phyloP scores from a whole-genome alignment of 1,140 invertebrate species.

The Platorchestia sp. region DNA sequence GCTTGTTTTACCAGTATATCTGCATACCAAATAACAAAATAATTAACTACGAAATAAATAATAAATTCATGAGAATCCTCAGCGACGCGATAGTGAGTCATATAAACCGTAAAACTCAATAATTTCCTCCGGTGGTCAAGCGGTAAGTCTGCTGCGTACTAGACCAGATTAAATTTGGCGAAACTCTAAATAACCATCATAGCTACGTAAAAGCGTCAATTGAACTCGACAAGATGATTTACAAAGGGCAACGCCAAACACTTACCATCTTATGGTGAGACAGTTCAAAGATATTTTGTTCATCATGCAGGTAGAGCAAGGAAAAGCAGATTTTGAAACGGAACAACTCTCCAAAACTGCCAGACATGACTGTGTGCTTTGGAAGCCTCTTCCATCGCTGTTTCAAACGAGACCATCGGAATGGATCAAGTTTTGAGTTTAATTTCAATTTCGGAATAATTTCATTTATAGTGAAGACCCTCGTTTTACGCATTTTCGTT shows the following conservation, averaged over 20 bases:
- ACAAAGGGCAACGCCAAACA: not conserved
- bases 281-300: constrained; percentile 2
- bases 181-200: not conserved
- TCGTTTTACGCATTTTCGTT: not conserved
- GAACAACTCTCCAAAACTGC: not conserved
- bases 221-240: not conserved
- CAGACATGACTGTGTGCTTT: not conserved
- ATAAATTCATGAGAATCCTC: too few species aligned
- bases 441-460: not conserved
- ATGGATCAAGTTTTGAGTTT: not conserved
- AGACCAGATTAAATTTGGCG: not conserved
- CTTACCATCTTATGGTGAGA: not conserved
- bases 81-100: too few species aligned
- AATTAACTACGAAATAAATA: too few species aligned
- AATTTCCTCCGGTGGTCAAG: not conserved
- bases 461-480: not conserved
- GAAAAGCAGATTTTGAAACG: not conserved
- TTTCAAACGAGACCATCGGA: not conserved
- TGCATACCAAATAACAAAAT: too few species aligned
- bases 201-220: not conserved
- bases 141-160: too few species aligned
- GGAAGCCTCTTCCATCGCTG: not conserved
- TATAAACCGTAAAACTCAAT: not conserved
- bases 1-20: too few species aligned
- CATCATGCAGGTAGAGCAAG: not conserved